These are phyloP conservation scores for Diplodus sargus DNA, from an alignment of 2,797 vertebrate species.

Conservation along the genomic window DNA sequence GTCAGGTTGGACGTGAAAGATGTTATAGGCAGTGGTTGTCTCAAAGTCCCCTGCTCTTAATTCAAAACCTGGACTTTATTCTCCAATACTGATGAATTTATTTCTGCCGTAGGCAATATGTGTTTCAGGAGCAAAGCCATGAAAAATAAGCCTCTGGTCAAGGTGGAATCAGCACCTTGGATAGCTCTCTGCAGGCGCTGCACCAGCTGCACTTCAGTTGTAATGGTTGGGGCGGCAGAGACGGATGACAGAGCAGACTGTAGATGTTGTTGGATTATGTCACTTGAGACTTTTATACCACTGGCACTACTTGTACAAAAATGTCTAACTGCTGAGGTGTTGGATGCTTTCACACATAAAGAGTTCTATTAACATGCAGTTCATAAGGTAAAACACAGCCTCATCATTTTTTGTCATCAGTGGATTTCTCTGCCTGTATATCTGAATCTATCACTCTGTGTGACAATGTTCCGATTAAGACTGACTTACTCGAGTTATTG, in stretches of 20 bases:
- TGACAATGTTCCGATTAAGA: no score
- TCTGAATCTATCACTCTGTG: no score
- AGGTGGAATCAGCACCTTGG: not conserved
- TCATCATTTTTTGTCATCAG: no score
- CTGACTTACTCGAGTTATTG: no score
- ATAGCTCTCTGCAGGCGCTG: not conserved
- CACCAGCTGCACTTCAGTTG: not conserved
- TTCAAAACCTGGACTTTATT: no score
- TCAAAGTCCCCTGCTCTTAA: no score
- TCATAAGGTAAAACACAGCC: not conserved
- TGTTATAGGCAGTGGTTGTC: no score
- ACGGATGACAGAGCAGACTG: not conserved
- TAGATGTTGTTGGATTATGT: not conserved
- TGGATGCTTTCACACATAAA: not conserved
- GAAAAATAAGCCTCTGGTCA: not conserved
- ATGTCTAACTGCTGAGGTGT: not conserved
- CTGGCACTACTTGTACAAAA: not conserved
- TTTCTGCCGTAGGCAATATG: no score
- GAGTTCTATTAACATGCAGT: not conserved
- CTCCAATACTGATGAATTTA: no score
- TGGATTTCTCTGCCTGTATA: not conserved
- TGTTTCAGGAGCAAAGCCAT: no score
- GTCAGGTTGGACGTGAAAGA: no score
- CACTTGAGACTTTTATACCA: not conserved
- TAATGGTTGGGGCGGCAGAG: not conserved